These are phyloP conservation scores for Vannuccia rotundouncinata DNA, from an alignment of 2,888 invertebrate genomes.

Conservation along the genomic window DNA sequence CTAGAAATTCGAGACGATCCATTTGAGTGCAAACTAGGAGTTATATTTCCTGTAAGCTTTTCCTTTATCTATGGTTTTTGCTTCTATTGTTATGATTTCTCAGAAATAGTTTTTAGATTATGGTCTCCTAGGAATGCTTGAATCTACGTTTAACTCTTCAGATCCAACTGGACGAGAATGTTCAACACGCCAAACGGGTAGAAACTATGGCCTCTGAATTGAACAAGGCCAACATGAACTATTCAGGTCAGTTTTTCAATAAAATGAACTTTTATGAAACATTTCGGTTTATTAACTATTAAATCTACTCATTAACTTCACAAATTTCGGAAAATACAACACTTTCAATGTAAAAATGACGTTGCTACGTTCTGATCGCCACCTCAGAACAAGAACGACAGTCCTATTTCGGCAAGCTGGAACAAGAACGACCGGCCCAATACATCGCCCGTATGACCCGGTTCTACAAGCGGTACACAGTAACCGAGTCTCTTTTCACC, in stretches of 20 bases:
- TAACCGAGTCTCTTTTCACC: conserved; percentile 63
- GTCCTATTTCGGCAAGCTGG: not conserved
- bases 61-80: not conserved
- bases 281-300: not conserved
- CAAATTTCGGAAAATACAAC: not conserved
- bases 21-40: conserved; percentile 87
- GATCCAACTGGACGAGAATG: not conserved
- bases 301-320: not conserved
- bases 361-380: not conserved
- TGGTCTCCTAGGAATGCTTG: not conserved
- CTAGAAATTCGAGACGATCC: conserved; percentile 95
- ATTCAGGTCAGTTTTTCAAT: not conserved
- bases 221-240: not conserved
- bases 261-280: not conserved
- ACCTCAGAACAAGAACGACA: not conserved
- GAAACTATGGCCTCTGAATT: not conserved
- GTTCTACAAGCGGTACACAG: not conserved
- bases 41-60: conserved; percentile 71
- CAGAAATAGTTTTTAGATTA: too few species aligned
- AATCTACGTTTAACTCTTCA: not conserved
- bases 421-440: not conserved
- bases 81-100: too few species aligned
- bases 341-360: not conserved
- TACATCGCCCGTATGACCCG: not conserved
- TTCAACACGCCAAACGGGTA: not conserved